Base-by-base conservation (phyloP, 2,113 vertebrate genomes). In the Tragulus kanchil region DNA sequence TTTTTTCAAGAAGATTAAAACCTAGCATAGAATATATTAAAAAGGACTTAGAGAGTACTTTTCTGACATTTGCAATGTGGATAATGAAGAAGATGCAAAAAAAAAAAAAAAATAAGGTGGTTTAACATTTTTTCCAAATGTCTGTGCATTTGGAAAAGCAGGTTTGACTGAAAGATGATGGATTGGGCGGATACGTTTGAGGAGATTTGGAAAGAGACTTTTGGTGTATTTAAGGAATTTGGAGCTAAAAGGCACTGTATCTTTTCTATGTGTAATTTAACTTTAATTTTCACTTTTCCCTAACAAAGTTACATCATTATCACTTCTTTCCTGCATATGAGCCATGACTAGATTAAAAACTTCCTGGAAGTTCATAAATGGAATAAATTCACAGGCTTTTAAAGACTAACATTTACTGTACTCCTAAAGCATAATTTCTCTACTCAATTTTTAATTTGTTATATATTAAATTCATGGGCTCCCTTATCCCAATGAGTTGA, bases 1-100 rank as follows among this genome's bases (percentile, higher is more conserved):
- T n/a, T n/a, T 78, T 94, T 90, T 89, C 52, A 82, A 93, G 52
- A n/a, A 56, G 56, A 25, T 92, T 64, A 89, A 93, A 90, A 45
- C 3, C 0, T 48, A 84, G 54, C 26, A 85, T 36, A n/a, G 31
- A 71, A 28, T 75, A 31, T 62, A 4, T 73, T 87, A 65, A 93
- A n/a, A 85, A 77, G 8, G 82, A 73, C 48, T 71, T 52, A 78
- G 25, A 94, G 3, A 65, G 85, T 75, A 75, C 1, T 50, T 93
- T 92, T 67, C 8, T 77, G 50, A 48, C 2, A 36, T 62, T 93
- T 94, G 93, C 25, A 64, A 61, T 81, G 88, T 81, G 75, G 86
- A 90, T 71, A 69, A 52, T 61, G 25, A 92, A 83, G 31, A 7
- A 89, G 19, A 75, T 89, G 23, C 31, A 1, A 36, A 54, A 89